Conservation (phyloP, 2,888 invertebrate genomes). For the Glyphotaelius pellucidus region DNA sequence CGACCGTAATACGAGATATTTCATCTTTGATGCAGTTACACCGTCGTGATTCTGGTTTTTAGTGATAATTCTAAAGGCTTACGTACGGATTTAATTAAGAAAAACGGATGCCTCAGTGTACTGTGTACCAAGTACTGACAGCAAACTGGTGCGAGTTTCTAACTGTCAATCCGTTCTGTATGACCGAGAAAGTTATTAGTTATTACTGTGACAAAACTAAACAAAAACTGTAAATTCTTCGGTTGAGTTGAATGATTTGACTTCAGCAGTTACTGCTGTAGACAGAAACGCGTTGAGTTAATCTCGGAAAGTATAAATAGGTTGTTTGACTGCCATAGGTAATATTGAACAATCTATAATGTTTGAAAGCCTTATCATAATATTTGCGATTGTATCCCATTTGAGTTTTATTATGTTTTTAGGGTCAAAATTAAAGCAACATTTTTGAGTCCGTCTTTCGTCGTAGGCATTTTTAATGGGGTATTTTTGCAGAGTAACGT, state of each 20-base stretch:
- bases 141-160: neutral
- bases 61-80: neutral
- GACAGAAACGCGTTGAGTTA: neutral
- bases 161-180: neutral
- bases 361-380: too few species aligned
- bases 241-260: neutral
- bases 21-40: constrained; percentile 6
- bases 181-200: neutral
- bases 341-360: too few species aligned
- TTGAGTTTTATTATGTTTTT: too few species aligned
- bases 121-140: too few species aligned
- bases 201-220: neutral
- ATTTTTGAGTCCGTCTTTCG: too few species aligned
- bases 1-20: neutral
- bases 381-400: too few species aligned
- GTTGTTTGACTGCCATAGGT: too few species aligned
- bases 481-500: too few species aligned
- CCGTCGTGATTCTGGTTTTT: neutral
- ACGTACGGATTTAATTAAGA: neutral
- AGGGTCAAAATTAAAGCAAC: too few species aligned
- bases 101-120: neutral
- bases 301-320: neutral
- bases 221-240: neutral
- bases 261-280: neutral
- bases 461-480: too few species aligned